Evolutionary conservation across 2,113 vertebrate genomes (phyloP).

Genomic region (Trinectes maculatus): DNA sequence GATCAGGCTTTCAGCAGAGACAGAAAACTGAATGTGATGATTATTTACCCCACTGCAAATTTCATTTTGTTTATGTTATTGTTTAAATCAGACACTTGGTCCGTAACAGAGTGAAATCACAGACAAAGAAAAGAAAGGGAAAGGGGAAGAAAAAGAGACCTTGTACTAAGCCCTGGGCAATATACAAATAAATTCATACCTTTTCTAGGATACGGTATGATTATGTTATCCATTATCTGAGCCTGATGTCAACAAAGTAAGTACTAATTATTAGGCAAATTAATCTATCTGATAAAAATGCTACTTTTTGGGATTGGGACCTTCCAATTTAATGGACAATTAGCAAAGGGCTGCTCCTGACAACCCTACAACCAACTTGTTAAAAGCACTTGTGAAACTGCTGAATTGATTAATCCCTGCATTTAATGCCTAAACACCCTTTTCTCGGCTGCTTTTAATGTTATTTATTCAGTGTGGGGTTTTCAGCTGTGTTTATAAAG

Average conservation of each 20-base stretch:
- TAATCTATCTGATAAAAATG: slow-evolving; percentile 29
- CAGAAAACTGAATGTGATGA: too few species aligned
- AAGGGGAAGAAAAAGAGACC: too few species aligned
- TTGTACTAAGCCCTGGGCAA: too few species aligned
- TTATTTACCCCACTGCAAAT: too few species aligned
- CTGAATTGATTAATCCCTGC: slow-evolving; percentile 16
- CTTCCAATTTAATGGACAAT: slow-evolving; percentile 35
- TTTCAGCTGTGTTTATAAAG: slow-evolving; percentile 13
- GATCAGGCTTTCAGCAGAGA: too few species aligned
- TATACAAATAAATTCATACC: too few species aligned
- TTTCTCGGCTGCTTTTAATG: slow-evolving; percentile 4
- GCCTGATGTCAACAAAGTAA: not conserved
- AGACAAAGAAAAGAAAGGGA: too few species aligned
- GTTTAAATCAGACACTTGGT: too few species aligned
- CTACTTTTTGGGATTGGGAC: slow-evolving; percentile 19
- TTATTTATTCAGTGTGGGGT: not conserved
- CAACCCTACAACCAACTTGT: slow-evolving; percentile 1
- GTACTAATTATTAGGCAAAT: slow-evolving; percentile 34
- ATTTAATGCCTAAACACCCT: slow-evolving; percentile 22
- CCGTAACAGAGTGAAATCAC: too few species aligned
- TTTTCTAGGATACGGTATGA: too few species aligned
- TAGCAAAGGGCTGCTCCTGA: slow-evolving; percentile 15
- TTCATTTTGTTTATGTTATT: too few species aligned
- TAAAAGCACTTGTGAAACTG: slow-evolving; percentile 40
- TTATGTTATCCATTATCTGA: too few species aligned